Base-by-base conservation (phyloP, 1,140 invertebrate species). In the Drosophila setifemur region DNA sequence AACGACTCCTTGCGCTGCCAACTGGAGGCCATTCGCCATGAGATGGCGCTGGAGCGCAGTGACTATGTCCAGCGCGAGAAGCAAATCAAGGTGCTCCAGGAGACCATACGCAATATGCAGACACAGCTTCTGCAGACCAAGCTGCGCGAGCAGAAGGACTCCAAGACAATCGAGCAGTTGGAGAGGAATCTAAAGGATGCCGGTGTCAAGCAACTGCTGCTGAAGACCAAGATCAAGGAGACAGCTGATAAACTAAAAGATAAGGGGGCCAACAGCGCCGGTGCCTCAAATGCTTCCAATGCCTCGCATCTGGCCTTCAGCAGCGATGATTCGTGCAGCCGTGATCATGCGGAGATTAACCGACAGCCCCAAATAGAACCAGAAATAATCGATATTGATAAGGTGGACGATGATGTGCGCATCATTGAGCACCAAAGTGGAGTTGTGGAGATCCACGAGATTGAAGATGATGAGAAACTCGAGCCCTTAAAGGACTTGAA, bases 11-110 rank as follows among this genome's bases (percentile, higher is more conserved):
- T 99, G 23, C 93, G 95, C 37, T 98, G 97, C 91, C 97, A 98
- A 92, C 89, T 98, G 70, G 97, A 98, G 91, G 97, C 97, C 0
- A 98, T 97, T 73, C 97, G 97, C 88, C 98, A 98, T 91, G 97
- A 98, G 92, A 95, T 95, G 90, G 92, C 93, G 89, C 74, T 95
- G 75, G 91, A 94, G 76, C 91, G 95, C 92, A 90, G 91, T 54
- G 95, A 94, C 49, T 64, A 92, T 4, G 92, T 93, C 16, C 88
- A 86, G 23, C 89, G 90, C 33, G 88, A 88, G n/a, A 90, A 91
- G 39, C 90, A 91, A 66, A 91, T 91, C 12, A 90, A 91, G 52
- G 90, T 91, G 19, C 50, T 91, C 40, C 95, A 96, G 75, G 94
- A 96, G 82, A 95, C 95, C 1, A 90, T 97, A 33, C 94, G 96